Evolutionary conservation across 2,113 vertebrate genomes (phyloP), one percentile per base, ranked within the genome.

Genomic region (Rhinopomastus cyanomelas): DNA sequence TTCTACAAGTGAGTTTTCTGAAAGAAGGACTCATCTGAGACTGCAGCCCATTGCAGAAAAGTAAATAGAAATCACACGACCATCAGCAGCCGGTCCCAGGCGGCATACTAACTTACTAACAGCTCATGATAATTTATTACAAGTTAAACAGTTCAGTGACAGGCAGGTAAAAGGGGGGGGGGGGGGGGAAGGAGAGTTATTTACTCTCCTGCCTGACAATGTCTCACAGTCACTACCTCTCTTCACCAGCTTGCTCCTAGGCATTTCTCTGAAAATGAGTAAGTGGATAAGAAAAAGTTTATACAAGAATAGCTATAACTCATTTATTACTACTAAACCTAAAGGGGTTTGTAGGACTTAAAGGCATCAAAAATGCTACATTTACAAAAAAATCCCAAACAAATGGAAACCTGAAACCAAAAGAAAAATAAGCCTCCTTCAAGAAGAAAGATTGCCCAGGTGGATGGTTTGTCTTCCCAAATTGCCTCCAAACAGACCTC

Each of bases 11-110:
- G 32, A 82, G 55, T 69, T 77, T 90, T 71, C 61, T 71, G 22
- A 91, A 92, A 78, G 75, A 89, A 92, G 86, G 74, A 82, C 49
- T 94, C 93, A 90, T 83, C 55, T 83, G 88, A 90, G 68, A 89
- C 72, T 37, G 32, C 27, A 88, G 57, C 32, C 81, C 64, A 85
- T 93, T 94, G 74, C 51, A 92, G 57, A 72, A 85, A 94, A 92
- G 84, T 52, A 95, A 93, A 90, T 3, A 78, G 66, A 89, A 79
- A 80, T 56, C 80, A 75, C 76, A 69, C 37, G 49, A 82, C 60
- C 65, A 92, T 81, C 49, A 89, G 69, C 92, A 86, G 61, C 32
- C 37, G 3, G 3, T 79, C 93, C 71, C 82, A 78, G 55, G 53
- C 30, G 59, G 88, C 83, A 83, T 29, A 46, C 88, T 94, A 64